phyloP scores from a whole-genome alignment of 2,888 invertebrate genomes.

The Drosophila prolongata region DNA sequence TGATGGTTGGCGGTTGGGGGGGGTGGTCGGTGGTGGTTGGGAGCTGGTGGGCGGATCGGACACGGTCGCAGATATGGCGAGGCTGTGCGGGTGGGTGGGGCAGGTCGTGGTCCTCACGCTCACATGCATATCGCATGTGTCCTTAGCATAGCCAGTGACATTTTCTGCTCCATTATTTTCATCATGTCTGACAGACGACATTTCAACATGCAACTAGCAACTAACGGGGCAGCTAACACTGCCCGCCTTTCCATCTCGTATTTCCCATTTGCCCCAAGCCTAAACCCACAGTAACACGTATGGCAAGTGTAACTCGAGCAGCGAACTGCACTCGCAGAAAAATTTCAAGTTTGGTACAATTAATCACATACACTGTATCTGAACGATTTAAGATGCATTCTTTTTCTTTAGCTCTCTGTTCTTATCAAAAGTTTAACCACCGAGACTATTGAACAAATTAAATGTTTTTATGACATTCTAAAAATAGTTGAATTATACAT shows the following conservation, averaged over 20 bases:
- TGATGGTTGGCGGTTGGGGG: background rate
- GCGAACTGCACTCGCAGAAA: slow-evolving; percentile 16
- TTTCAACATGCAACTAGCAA: slow-evolving; percentile 73
- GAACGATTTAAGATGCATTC: too few relatives aligned
- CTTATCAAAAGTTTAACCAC: too few relatives aligned
- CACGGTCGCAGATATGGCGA: slow-evolving; percentile 26
- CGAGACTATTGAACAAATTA: too few relatives aligned
- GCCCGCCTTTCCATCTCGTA: slow-evolving; percentile 14
- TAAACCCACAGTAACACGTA: slow-evolving; percentile 48
- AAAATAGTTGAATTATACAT: too few relatives aligned
- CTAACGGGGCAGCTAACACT: slow-evolving; percentile 39
- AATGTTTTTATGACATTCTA: too few relatives aligned
- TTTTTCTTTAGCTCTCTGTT: too few relatives aligned
- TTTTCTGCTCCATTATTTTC: slow-evolving; percentile 79
- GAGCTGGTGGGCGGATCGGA: background rate
- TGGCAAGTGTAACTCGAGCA: slow-evolving; percentile 53
- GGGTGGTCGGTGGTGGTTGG: slow-evolving; percentile 1
- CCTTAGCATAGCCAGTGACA: slow-evolving; percentile 74
- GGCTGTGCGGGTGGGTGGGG: slow-evolving; percentile 12
- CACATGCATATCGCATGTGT: slow-evolving; percentile 48
- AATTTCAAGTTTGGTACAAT: background rate
- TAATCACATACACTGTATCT: background rate
- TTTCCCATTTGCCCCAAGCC: slow-evolving; percentile 12
- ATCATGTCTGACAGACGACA: slow-evolving; percentile 79
- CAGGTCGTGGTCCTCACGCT: slow-evolving; percentile 3